Evolutionary conservation across 2,797 vertebrate genomes (phyloP), one percentile per base, ranked within the genome.

Genomic region (Astyanax mexicanus): DNA sequence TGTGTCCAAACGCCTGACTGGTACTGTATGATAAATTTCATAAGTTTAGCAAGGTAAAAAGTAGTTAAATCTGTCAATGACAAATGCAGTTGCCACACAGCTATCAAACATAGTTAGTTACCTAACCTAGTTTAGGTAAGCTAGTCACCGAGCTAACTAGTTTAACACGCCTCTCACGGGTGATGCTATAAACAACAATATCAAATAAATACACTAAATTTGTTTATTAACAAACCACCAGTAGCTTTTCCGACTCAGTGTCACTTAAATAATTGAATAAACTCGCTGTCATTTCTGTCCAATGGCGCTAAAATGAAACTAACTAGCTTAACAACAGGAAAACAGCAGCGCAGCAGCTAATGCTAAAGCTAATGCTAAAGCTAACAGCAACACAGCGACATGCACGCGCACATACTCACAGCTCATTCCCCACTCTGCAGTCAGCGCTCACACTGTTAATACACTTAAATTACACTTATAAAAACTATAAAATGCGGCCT

Each of bases 321-420:
- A n/a, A n/a, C n/a, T n/a, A n/a, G n/a, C n/a, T 51, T 35, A 49
- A 49, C 13, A 23, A 19, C 49, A 17, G 35, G 54, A 19, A 65
- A 17, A 19, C 12, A 6, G 25, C 23, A 40, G n/a, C 38, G 25
- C 27, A 57, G 40, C 23, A 27, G 61, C 29, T 67, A 67, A 62
- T 27, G 81, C n/a, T n/a, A n/a, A n/a, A n/a, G n/a, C n/a, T n/a
- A n/a, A n/a, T n/a, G n/a, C n/a, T n/a, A n/a, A n/a, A n/a, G n/a
- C 83, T 54, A 81, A 71, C 66, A 37, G 21, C 9, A 15, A 72
- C 11, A 65, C 25, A 61, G 79, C 75, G 37, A 44, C 80, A 19
- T 73, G 45, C 77, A 84, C 72, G 82, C 72, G 82, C 75, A 37
- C 80, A 84, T 45, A 75, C 81, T 83, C 78, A 86, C 84, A 66